phyloP scores from a whole-genome alignment of 2,888 invertebrate genomes.

The Tyria jacobaeae region DNA sequence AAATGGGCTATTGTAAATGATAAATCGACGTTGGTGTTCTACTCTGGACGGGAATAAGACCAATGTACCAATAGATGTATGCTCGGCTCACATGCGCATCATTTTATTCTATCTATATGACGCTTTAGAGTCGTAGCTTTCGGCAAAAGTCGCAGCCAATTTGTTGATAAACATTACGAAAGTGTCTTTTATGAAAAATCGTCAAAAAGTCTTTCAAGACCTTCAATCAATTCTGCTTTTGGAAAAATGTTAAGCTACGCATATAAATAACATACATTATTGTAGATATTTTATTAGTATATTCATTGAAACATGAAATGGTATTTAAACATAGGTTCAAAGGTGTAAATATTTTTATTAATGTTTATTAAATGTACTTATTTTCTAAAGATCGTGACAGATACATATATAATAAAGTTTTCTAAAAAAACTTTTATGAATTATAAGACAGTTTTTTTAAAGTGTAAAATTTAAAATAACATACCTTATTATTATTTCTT shows the following conservation, averaged over 20 bases:
- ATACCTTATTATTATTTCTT: no score
- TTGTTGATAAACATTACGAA: no score
- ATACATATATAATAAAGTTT: conserved; percentile 21
- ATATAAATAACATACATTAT: conserved; percentile 21
- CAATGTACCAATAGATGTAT: no score
- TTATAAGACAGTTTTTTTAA: neutral
- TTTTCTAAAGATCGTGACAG: conserved; percentile 17
- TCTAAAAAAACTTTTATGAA: conserved; percentile 14
- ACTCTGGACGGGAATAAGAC: no score
- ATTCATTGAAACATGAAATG: conserved; percentile 11
- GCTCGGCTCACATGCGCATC: no score
- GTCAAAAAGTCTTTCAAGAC: no score
- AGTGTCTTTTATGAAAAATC: no score
- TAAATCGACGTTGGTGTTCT: no score
- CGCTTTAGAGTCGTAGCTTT: no score
- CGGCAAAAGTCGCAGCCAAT: no score
- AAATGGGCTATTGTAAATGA: no score
- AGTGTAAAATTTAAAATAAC: conserved; percentile 3
- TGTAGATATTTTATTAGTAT: conserved; percentile 19
- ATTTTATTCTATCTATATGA: no score
- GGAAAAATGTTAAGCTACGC: conserved; percentile 13
- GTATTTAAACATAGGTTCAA: conserved; percentile 48
- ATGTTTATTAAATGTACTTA: conserved; percentile 11
- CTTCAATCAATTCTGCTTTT: neutral
- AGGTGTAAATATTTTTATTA: conserved; percentile 56